Evolutionary conservation across 2,888 invertebrate species (phyloP), one percentile per base, ranked within the genome.

Genomic region (Sthenelais limicola): DNA sequence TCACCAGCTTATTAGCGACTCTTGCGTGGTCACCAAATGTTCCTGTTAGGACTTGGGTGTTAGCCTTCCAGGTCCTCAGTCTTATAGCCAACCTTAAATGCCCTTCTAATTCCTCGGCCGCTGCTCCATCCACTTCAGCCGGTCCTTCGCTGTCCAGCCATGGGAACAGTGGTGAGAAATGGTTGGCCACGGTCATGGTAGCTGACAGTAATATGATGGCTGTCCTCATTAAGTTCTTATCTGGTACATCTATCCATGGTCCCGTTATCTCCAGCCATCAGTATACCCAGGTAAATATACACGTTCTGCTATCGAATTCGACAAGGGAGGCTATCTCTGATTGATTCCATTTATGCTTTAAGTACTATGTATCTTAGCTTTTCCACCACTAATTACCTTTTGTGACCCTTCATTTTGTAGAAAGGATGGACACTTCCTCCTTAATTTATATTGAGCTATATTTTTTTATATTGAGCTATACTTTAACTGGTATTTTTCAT

Each of bases 41-140:
- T 66, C 92, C 93, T 67, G 88, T 94, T 35, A 90, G 93, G 73
- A 92, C 93, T 75, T 94, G 94, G 94, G 93, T 93, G 80, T 89
- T 93, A 33, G 92, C 93, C 0, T 91, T 94, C 86, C 93, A 94
- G 83, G 91, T 92, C 18, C 87, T 94, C 66, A 93, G 93, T 0
- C 89, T 94, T 84, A 91, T 93, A 58, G 92, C 93, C 68, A 93
- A 92, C 86, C 91, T 91, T 73, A 84, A 83, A 75, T 73, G 79
- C 30, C 21, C 62, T 7, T 28, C 48, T 48, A 38, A 32, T 67
- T 47, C 73, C 78, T 38, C 32, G 5, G 38, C 68, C 5, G 33
- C 54, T 26, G 28, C 68, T 21, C 47, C 56, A 12, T 24, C n/a
- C 67, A 54, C 68, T 43, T 30, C 33, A 24, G 21, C 26, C 24